These are phyloP conservation scores for Xanthia icteritia DNA, from an alignment of 2,888 invertebrate genomes.

Conservation along the genomic window DNA sequence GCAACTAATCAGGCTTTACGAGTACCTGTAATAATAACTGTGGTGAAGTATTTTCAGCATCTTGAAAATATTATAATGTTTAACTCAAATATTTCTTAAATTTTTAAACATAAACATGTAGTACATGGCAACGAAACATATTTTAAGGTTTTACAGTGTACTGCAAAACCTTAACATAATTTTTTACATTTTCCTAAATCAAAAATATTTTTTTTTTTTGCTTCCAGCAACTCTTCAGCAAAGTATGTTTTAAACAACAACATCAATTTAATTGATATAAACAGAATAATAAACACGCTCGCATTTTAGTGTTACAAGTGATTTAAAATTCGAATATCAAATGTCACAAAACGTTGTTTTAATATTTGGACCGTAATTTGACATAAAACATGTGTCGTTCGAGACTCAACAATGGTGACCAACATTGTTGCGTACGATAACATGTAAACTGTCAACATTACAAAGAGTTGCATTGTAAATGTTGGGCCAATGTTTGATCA, in stretches of 20 bases:
- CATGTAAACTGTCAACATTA: constrained; percentile 57
- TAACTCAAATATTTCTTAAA: neutral
- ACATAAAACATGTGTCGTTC: constrained; percentile 69
- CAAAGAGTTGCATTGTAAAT: constrained; percentile 57
- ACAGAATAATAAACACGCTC: constrained; percentile 2
- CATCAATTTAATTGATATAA: neutral
- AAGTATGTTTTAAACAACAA: neutral
- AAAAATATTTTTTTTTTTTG: too few species aligned
- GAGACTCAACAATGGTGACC: constrained; percentile 66
- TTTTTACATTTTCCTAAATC: too few species aligned
- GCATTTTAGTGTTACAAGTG: constrained; percentile 28
- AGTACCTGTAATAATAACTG: constrained; percentile 50
- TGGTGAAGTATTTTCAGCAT: constrained; percentile 49
- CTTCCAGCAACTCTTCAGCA: too few species aligned
- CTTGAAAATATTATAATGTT: constrained; percentile 9
- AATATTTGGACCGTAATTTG: constrained; percentile 63
- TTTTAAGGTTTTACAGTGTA: neutral
- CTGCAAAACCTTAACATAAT: too few species aligned
- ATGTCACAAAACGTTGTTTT: constrained; percentile 59
- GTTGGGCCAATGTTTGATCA: constrained; percentile 64
- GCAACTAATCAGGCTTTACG: constrained; percentile 55
- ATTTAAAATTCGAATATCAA: constrained; percentile 43
- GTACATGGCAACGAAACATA: neutral
- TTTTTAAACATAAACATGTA: neutral
- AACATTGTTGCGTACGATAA: constrained; percentile 68